These are phyloP conservation scores for Lasiurus cinereus DNA, from an alignment of 2,113 vertebrate genomes.

Conservation along the genomic window DNA sequence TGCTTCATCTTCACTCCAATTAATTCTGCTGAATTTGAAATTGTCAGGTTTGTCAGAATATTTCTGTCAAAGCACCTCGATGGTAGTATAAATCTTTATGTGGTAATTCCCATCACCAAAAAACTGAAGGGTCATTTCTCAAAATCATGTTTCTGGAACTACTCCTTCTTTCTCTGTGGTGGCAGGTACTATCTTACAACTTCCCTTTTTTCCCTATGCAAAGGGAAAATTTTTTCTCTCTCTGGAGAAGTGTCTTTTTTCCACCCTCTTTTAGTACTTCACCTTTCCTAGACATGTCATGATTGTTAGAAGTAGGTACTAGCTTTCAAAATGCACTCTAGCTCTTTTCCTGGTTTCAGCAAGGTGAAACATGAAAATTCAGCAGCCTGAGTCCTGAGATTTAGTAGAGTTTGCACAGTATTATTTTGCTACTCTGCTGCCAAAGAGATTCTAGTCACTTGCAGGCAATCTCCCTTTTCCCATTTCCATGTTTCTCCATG, in stretches of 20 bases:
- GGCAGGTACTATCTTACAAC: not conserved
- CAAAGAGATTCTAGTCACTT: not conserved
- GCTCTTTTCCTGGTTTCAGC: not conserved
- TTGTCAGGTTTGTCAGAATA: slow-evolving; percentile 32
- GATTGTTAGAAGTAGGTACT: not conserved
- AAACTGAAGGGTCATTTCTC: not conserved
- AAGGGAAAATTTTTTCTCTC: not conserved
- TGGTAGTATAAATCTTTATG: not conserved
- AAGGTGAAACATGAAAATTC: not conserved
- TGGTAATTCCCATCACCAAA: not conserved
- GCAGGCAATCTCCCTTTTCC: not conserved
- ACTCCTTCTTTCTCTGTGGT: not conserved
- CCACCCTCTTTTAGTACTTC: not conserved
- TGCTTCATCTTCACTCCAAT: slow-evolving; percentile 61
- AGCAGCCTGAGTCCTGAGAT: not conserved
- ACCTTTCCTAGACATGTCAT: rapidly evolving
- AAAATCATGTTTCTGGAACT: not conserved
- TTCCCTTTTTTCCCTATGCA: not conserved
- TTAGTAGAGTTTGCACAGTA: not conserved
- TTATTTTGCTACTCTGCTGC: not conserved
- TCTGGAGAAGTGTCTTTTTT: not conserved
- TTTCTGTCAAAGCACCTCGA: slow-evolving; percentile 49
- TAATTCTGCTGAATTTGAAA: slow-evolving; percentile 65
- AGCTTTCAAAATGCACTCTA: not conserved
- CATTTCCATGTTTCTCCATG: too few relatives aligned